Evolutionary conservation across 2,888 invertebrate genomes (phyloP).

Genomic region (Portevinia maculata): DNA sequence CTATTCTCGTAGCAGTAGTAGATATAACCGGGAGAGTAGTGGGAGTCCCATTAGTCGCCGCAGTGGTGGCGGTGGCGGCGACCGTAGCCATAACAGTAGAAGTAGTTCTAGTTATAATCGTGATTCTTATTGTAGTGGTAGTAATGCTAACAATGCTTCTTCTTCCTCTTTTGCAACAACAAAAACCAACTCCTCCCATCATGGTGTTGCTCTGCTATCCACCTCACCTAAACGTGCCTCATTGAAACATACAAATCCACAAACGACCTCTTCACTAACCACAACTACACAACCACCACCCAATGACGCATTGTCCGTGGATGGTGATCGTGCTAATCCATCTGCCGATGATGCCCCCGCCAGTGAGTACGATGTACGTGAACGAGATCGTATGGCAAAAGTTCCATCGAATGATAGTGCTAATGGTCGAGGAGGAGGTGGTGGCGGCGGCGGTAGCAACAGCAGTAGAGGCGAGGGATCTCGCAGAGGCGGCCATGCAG

Average conservation of each 20-base stretch:
- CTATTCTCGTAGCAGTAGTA: slow-evolving; percentile 16
- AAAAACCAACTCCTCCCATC: slow-evolving; percentile 78
- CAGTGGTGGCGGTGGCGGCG: slow-evolving; percentile 54
- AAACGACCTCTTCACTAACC: slow-evolving; percentile 79
- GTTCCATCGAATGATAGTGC: slow-evolving; percentile 75
- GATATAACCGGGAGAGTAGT: slow-evolving; percentile 47
- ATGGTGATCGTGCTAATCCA: slow-evolving; percentile 52
- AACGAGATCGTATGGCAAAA: slow-evolving; percentile 76
- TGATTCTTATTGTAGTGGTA: slow-evolving; percentile 84
- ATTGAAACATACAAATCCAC: slow-evolving; percentile 79
- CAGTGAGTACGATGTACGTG: slow-evolving; percentile 85
- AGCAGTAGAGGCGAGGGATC: slow-evolving; percentile 68
- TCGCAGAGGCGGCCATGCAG: slow-evolving; percentile 71
- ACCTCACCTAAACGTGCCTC: slow-evolving; percentile 81
- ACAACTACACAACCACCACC: slow-evolving; percentile 79
- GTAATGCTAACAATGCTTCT: slow-evolving; percentile 85
- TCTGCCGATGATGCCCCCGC: slow-evolving; percentile 78
- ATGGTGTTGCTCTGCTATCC: slow-evolving; percentile 81
- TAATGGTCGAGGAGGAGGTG: slow-evolving; percentile 74
- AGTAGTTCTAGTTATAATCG: slow-evolving; percentile 81
- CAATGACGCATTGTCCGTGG: slow-evolving; percentile 76
- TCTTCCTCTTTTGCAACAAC: slow-evolving; percentile 86
- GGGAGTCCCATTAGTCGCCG: slow-evolving; percentile 41
- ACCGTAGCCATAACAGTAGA: slow-evolving; percentile 77
- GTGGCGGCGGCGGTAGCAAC: slow-evolving; percentile 69